phyloP scores from a whole-genome alignment of 2,113 vertebrate genomes.

The Sylvietta virens region DNA sequence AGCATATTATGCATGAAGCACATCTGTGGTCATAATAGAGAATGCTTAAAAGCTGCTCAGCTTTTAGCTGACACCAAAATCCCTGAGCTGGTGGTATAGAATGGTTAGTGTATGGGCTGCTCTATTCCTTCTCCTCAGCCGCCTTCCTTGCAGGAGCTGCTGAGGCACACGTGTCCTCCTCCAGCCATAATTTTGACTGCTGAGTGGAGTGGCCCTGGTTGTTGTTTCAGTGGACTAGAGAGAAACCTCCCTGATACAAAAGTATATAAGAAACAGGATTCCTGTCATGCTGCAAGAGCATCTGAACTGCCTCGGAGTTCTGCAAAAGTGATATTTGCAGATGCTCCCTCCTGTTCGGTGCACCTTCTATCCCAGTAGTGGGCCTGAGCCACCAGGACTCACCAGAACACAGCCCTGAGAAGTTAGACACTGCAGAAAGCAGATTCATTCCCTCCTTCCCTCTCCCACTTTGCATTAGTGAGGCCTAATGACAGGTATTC shows the following conservation, averaged over 20 bases:
- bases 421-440: background rate
- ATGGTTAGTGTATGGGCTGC: background rate
- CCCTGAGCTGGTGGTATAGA: background rate
- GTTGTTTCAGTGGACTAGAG: background rate
- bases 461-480: background rate
- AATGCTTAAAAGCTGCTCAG: background rate
- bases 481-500: slow-evolving; percentile 22
- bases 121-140: background rate
- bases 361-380: background rate
- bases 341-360: background rate
- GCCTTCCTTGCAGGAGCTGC: background rate
- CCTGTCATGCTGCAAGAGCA: background rate
- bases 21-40: background rate
- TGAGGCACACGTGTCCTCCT: rapidly evolving
- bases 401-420: background rate
- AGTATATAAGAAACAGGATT: background rate
- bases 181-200: background rate
- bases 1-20: background rate
- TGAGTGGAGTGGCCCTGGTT: background rate
- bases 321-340: background rate
- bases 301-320: background rate
- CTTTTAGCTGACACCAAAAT: background rate
- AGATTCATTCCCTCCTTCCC: background rate
- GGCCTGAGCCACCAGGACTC: background rate
- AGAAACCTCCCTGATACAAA: background rate